phyloP scores from a whole-genome alignment of 2,113 vertebrate genomes.

The Cichladusa arquata region DNA sequence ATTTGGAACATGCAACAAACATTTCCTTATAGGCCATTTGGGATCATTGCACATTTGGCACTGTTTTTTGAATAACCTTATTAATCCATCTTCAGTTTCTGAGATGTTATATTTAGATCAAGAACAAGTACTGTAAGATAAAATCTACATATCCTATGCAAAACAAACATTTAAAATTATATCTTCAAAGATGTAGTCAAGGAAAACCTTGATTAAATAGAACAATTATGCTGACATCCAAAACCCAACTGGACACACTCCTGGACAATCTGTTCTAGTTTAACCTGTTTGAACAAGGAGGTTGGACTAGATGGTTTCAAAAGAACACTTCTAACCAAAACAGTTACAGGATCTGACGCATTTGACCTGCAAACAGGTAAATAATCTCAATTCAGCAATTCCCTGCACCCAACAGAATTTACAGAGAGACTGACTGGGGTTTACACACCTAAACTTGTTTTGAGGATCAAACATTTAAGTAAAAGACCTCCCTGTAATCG shows the following conservation, averaged over 20 bases:
- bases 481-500: background rate
- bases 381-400: background rate
- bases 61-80: background rate
- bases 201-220: background rate
- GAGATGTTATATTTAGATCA: background rate
- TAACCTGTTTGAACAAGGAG: background rate
- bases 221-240: background rate
- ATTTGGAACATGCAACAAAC: background rate
- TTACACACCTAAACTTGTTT: background rate
- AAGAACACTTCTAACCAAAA: background rate
- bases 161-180: background rate
- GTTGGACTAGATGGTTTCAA: background rate
- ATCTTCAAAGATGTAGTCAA: background rate
- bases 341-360: background rate
- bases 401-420: background rate
- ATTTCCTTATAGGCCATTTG: conserved; percentile 1
- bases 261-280: background rate
- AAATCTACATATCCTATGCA: background rate
- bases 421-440: background rate
- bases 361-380: background rate
- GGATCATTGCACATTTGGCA: conserved; percentile 4
- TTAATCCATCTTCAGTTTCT: background rate
- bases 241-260: background rate
- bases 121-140: background rate
- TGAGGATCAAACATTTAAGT: background rate